phyloP scores from a whole-genome alignment of 2,888 invertebrate genomes.

The Alloscopus bannaensis region DNA sequence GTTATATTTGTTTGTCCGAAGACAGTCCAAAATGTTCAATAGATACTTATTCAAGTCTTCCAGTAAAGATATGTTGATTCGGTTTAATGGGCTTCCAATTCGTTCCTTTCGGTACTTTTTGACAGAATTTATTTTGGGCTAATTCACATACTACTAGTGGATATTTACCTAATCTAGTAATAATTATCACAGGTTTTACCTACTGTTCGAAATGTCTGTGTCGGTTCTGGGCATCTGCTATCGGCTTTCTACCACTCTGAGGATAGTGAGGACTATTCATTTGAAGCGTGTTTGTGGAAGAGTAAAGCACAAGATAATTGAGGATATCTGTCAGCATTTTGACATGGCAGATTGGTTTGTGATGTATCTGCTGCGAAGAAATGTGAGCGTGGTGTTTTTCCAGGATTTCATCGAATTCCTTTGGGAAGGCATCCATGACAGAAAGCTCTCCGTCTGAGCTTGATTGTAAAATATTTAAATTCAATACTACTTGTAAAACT shows the following conservation, averaged over 20 bases:
- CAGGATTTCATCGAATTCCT: conserved; percentile 45
- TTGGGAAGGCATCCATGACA: conserved; percentile 24
- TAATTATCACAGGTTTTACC: conserved; percentile 49
- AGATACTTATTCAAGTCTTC: too few relatives aligned
- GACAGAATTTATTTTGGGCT: too few relatives aligned
- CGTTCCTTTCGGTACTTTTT: too few relatives aligned
- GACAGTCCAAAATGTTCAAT: too few relatives aligned
- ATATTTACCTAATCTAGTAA: background rate
- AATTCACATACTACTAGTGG: background rate
- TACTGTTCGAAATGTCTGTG: conserved; percentile 23
- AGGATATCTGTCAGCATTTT: conserved; percentile 20
- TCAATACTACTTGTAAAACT: background rate
- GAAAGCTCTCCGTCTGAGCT: conserved; percentile 22
- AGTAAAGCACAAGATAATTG: conserved; percentile 21
- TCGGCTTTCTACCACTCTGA: conserved; percentile 16
- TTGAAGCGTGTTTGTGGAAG: conserved; percentile 13
- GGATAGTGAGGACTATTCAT: conserved; percentile 11
- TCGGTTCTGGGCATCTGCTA: conserved; percentile 21
- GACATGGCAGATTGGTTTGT: conserved; percentile 61
- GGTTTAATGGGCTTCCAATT: too few relatives aligned
- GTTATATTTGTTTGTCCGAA: too few relatives aligned
- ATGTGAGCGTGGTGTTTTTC: conserved; percentile 37
- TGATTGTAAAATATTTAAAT: background rate
- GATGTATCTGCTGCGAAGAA: conserved; percentile 47
- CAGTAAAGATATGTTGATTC: too few relatives aligned